phyloP scores from a whole-genome alignment of 2,113 vertebrate genomes.

The Ctenodactylus gundi region DNA sequence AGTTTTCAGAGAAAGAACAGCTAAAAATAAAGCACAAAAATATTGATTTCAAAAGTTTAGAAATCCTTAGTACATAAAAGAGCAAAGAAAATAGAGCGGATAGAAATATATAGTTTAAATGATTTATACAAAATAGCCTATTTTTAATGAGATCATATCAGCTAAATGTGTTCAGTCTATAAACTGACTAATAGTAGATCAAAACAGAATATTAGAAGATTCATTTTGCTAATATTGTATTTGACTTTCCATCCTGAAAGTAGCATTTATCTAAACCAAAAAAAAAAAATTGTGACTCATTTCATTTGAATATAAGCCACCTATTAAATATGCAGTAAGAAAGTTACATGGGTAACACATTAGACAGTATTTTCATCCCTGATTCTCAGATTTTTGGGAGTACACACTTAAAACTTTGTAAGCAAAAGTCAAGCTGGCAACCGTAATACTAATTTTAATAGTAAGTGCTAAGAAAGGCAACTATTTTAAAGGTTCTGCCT shows the following conservation, averaged over 20 bases:
- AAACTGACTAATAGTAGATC: background rate
- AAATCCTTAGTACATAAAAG: background rate
- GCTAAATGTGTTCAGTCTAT: background rate
- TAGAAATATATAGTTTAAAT: background rate
- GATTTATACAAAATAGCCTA: background rate
- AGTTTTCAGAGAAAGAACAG: background rate
- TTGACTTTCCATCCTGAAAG: background rate
- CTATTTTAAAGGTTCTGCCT: background rate
- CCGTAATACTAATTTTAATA: background rate
- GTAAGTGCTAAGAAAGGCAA: background rate
- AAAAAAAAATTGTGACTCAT: too few species aligned
- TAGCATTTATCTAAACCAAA: background rate
- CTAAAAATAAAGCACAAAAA: background rate
- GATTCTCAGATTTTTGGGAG: background rate
- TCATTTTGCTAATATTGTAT: background rate
- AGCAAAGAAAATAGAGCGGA: background rate
- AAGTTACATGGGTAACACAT: background rate
- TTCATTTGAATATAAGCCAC: background rate
- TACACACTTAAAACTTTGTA: rapidly evolving
- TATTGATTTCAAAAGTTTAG: background rate
- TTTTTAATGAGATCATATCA: background rate
- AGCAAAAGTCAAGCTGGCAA: background rate
- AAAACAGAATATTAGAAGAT: background rate
- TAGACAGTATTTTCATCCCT: rapidly evolving
- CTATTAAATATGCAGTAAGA: background rate